phyloP scores from a whole-genome alignment of 2,888 invertebrate genomes.

The Phlogophora meticulosa region DNA sequence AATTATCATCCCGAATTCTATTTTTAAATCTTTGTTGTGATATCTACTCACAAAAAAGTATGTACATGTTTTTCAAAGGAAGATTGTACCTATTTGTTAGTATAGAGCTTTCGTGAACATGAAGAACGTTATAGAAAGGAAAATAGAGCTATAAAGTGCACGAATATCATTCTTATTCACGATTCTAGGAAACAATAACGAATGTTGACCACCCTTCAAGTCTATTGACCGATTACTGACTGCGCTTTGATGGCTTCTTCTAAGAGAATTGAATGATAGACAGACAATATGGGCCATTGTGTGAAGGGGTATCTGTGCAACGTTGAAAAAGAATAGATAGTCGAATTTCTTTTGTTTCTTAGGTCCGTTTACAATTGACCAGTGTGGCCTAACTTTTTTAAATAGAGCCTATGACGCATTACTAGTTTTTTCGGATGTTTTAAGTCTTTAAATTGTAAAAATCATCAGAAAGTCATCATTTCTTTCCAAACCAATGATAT shows the following conservation, averaged over 20 bases:
- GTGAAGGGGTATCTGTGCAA: background rate
- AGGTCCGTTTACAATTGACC: background rate
- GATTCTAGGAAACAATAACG: conserved; percentile 18
- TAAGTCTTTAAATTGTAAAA: too few relatives aligned
- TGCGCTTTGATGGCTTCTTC: background rate
- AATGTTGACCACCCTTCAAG: background rate
- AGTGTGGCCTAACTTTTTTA: too few relatives aligned
- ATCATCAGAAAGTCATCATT: too few relatives aligned
- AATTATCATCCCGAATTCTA: background rate
- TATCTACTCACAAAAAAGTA: conserved; percentile 1
- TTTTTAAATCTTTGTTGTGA: conserved; percentile 5
- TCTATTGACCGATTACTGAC: conserved; percentile 7
- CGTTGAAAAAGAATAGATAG: background rate
- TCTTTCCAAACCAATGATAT: too few relatives aligned
- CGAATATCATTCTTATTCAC: conserved; percentile 2
- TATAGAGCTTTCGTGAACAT: conserved; percentile 4
- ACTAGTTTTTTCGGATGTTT: too few relatives aligned
- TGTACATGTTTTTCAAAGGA: conserved; percentile 1
- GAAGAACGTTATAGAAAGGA: background rate
- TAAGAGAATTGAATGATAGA: conserved; percentile 1
- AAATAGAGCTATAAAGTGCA: background rate
- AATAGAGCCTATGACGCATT: too few relatives aligned
- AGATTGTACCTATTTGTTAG: too few relatives aligned
- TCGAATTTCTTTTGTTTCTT: background rate
- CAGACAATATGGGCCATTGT: too few relatives aligned